Evolutionary conservation across 2,797 vertebrate genomes (phyloP).

Genomic region (Molossus molossus): DNA sequence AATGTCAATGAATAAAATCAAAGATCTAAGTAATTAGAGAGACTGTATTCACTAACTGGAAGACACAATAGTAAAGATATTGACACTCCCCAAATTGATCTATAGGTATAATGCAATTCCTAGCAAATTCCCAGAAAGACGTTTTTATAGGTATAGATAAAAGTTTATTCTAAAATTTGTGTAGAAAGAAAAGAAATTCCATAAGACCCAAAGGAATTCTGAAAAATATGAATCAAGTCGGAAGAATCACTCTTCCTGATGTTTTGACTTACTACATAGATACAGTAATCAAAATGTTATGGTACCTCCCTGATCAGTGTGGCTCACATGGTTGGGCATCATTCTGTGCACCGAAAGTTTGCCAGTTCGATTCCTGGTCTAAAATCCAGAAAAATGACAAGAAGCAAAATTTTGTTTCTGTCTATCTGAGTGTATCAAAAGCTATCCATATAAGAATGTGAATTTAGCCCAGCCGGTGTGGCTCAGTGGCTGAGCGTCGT

Average conservation of each 20-base stretch:
- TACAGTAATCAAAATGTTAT: neutral
- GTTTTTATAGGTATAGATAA: conserved; percentile 38
- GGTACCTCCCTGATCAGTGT: neutral
- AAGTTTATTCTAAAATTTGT: conserved; percentile 46
- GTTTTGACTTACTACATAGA: neutral
- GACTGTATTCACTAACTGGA: neutral
- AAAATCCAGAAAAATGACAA: conserved; percentile 10
- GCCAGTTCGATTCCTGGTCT: neutral
- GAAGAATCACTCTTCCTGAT: neutral
- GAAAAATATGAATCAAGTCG: conserved; percentile 22
- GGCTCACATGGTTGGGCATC: too few relatives aligned
- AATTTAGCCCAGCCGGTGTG: neutral
- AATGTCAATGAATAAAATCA: neutral
- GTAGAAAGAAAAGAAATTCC: neutral
- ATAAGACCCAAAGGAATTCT: conserved; percentile 30
- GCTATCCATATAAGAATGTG: neutral
- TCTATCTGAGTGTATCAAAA: neutral
- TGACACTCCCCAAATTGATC: neutral
- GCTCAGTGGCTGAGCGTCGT: too few relatives aligned
- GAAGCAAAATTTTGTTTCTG: conserved; percentile 44
- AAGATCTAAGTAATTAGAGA: conserved; percentile 13
- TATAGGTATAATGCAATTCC: neutral
- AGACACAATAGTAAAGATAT: neutral
- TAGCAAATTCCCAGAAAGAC: neutral
- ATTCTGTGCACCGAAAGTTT: too few relatives aligned